Base-by-base conservation (phyloP, 2,113 vertebrate genomes). In the Murina feae region DNA sequence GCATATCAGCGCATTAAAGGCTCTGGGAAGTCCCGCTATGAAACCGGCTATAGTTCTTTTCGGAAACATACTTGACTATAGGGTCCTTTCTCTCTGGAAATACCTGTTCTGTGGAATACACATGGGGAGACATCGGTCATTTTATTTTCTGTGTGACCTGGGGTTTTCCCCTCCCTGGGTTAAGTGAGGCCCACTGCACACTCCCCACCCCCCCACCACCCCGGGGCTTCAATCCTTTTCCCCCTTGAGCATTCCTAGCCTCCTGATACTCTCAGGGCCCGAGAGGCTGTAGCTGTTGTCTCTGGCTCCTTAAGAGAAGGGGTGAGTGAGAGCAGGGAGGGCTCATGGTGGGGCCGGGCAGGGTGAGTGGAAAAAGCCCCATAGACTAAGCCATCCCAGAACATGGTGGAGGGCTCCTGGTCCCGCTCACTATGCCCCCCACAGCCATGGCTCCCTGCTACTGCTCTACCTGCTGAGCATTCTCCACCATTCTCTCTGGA, bases 391-490 rank as follows among this genome's bases (percentile, higher is more conserved):
- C 16, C 78, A 7, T 14, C 39, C 58, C 20, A 8, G 60, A 83
- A 51, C 20, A 68, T 11, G 66, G 25, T 13, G 30, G 23, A 23
- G 8, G 58, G 25, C 5, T 32, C 47, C 21, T 42, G 58, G 30
- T 72, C 47, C 49, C 58, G 55, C 6, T 12, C 25, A 8, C 21
- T 23, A 6, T 2, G 1, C 18, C 16, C 44, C 1, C 18, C 37
- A 42, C 12, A 25, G 3, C 14, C 6, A 2, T 23, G 55, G 21
- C 60, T 63, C 28, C 23, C 44, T 9, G 28, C 28, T 16, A 0
- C 16, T 0, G n/a, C 11, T 37, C 17, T 1, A 0, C 9, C 35
- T 4, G 4, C 17, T 16, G 4, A 7, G 32, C 0, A 2, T 3
- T 14, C 3, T 44, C 55, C 35, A 6, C 42, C 9, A 6, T 63